Base-by-base conservation (phyloP, 2,888 invertebrate genomes). In the Metellina segmentata region DNA sequence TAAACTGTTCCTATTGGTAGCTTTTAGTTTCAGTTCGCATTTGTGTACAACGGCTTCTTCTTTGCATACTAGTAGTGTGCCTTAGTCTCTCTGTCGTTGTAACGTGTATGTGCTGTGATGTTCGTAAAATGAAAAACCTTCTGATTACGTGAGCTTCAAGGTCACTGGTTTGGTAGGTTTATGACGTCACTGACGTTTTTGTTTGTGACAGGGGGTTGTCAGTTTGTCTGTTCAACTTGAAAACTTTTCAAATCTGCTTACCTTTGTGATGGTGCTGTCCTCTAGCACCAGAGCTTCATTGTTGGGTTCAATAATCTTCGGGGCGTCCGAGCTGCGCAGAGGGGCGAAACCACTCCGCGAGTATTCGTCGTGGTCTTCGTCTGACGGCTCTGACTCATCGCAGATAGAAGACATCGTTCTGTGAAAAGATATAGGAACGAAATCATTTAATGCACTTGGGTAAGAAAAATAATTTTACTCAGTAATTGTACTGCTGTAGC, bases 361-460 rank as follows among this genome's bases (percentile, higher is more conserved):
- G 0, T 9, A 13, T 20, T 82, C 81, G 7, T 79, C 83, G 6
- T 85, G 75, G 4, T 92, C 92, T 71, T 92, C 92, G 52, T 86
- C 89, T 0, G 89, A 89, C 1, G 92, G 92, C 48, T 92, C 92
- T 11, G 85, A 89, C 61, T 92, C 92, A 51, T 92, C 92, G 19
- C 83, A 74, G n/a, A 92, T 92, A 11, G 92, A 92, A 86, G 92
- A 85, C 92, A 92, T 92, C 11, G 81, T 85, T 48, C 88, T 92
- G 48, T 0, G n/a, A 71, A n/a, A 85, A 48, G 11, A n/a, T 19
- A 74, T 6, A 11, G 48, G 9, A 48, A 4, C 48, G 1, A n/a
- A 34, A 34, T 77, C 7, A 34, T 77, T 49, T 2, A 48, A 48
- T 13, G 9, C 7, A 9, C 11, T 77, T 11, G 20, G 19, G 9